Evolutionary conservation across 2,797 vertebrate genomes (phyloP).

Genomic region (Platalea minor): DNA sequence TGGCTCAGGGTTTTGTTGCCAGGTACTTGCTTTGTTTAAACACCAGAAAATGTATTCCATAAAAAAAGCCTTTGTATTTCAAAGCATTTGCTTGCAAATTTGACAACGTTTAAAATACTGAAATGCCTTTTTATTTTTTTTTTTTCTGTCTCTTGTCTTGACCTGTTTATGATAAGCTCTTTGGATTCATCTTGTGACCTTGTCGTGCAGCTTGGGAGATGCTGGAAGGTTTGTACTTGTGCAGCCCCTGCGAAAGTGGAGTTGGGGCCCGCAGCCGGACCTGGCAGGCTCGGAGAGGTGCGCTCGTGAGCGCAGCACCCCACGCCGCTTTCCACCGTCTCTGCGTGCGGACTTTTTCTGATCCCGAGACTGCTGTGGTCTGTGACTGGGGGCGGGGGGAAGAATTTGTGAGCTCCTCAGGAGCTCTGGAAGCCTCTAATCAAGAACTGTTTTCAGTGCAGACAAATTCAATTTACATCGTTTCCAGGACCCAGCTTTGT

Average conservation of each 20-base stretch:
- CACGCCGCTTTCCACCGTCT: rapidly evolving
- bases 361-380: background rate
- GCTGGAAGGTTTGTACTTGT: background rate
- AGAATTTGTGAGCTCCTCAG: background rate
- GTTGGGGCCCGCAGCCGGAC: too few species aligned
- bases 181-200: background rate
- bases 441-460: background rate
- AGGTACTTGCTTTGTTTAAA: background rate
- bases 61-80: background rate
- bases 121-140: background rate
- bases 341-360: rapidly evolving
- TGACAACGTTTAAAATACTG: background rate
- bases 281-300: background rate
- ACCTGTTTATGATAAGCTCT: background rate
- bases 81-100: background rate
- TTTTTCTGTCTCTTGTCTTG: background rate
- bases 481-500: background rate
- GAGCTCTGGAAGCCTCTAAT: background rate
- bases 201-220: background rate
- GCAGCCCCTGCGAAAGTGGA: background rate
- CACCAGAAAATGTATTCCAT: background rate
- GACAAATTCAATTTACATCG: background rate
- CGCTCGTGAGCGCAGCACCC: background rate
- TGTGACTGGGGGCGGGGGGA: background rate
- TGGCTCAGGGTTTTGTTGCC: background rate